phyloP scores from a whole-genome alignment of 2,797 vertebrate genomes.

The Dermochelys coriacea region DNA sequence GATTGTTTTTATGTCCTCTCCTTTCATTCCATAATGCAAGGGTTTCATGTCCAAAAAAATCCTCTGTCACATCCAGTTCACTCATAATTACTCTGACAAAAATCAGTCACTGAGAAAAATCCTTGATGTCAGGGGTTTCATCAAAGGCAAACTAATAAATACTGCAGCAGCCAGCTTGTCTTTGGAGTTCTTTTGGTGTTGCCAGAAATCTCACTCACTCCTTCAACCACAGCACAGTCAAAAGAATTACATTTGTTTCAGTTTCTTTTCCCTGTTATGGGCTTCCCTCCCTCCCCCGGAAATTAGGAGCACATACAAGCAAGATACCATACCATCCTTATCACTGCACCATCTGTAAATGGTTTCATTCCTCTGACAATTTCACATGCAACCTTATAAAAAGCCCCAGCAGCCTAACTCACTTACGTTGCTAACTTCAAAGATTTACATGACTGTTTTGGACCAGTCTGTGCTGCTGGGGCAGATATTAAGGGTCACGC shows the following conservation, averaged over 20 bases:
- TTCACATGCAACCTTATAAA: constrained; percentile 72
- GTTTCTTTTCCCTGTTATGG: constrained; percentile 28
- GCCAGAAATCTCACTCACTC: constrained; percentile 77
- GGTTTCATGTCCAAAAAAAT: constrained; percentile 64
- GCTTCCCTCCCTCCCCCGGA: not conserved
- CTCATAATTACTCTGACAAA: constrained; percentile 75
- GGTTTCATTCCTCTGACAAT: constrained; percentile 66
- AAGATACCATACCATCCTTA: constrained; percentile 44
- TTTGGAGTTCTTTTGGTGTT: constrained; percentile 62
- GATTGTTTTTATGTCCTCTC: constrained; percentile 66
- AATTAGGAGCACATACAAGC: constrained; percentile 25
- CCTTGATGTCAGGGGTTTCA: constrained; percentile 76
- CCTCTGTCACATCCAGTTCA: constrained; percentile 77
- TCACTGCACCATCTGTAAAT: constrained; percentile 60
- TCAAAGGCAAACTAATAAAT: constrained; percentile 77
- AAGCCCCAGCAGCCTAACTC: constrained; percentile 42
- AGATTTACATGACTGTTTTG: constrained; percentile 29
- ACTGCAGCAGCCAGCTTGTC: constrained; percentile 68
- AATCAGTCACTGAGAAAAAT: constrained; percentile 70
- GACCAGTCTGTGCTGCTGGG: not conserved
- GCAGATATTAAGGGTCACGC: not conserved
- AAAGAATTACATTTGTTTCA: constrained; percentile 58
- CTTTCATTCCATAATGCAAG: constrained; percentile 69
- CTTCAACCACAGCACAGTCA: constrained; percentile 63
- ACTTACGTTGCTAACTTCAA: constrained; percentile 59